Percentiles rank a stretch among this genome's conserved stretches.
These are phyloP conservation scores for Muscicapa comitata DNA, from an alignment of 2,797 vertebrate species.

Conservation along the genomic window DNA sequence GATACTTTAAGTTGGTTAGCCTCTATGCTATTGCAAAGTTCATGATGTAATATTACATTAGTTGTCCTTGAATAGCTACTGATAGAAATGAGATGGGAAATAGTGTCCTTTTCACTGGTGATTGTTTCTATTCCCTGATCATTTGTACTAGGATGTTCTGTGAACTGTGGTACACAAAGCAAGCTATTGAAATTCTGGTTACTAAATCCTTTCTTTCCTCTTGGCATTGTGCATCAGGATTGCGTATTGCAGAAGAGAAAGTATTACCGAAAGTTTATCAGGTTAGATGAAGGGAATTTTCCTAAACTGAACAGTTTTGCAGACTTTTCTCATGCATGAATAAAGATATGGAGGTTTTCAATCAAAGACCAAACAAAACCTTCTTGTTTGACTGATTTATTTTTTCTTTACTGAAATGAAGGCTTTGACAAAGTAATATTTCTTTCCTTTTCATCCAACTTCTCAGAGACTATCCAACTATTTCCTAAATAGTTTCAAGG, in stretches of 20 bases:
- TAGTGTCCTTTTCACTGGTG: neutral
- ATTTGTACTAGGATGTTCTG: neutral
- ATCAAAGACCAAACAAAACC: neutral
- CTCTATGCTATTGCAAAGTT: neutral
- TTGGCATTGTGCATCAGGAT: neutral
- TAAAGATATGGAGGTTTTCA: neutral
- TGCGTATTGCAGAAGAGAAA: neutral
- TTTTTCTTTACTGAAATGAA: neutral
- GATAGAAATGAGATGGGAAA: neutral
- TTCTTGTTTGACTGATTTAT: neutral
- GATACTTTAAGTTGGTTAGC: neutral
- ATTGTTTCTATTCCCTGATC: neutral
- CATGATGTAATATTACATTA: neutral
- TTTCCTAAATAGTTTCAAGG: neutral
- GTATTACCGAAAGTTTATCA: neutral
- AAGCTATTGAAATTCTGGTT: neutral
- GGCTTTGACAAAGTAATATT: neutral
- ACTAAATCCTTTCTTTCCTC: neutral
- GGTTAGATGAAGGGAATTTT: neutral
- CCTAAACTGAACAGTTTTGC: neutral
- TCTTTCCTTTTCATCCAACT: neutral
- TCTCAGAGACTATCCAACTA: neutral
- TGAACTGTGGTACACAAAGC: neutral
- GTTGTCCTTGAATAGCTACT: neutral
- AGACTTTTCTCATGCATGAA: neutral